Percentiles rank a stretch among this genome's conserved stretches.
Conservation (phyloP, 2,113 vertebrate genomes). For the Octodon degus region DNA sequence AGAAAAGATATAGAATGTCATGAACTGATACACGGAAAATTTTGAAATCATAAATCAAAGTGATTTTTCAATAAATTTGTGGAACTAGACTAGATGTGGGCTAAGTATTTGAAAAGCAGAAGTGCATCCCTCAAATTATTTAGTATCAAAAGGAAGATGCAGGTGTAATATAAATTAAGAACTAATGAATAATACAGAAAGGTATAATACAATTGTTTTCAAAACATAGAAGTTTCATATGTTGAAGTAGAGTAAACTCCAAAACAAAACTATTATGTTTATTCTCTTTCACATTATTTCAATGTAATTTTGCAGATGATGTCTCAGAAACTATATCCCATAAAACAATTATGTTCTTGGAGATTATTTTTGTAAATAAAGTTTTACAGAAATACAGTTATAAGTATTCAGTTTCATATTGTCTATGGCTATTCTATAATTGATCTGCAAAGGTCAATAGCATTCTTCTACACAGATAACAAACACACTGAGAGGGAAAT, state of each 20-base stretch:
- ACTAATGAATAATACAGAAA: not conserved
- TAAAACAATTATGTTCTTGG: not conserved
- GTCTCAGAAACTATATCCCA: not conserved
- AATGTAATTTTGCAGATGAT: not conserved
- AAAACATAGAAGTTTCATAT: not conserved
- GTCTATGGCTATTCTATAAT: not conserved
- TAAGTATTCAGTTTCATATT: not conserved
- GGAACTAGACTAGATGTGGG: conserved; percentile 2
- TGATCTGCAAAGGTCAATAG: not conserved
- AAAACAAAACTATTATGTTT: not conserved
- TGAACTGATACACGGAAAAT: not conserved
- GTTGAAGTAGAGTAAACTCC: not conserved
- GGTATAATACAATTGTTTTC: not conserved
- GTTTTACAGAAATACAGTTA: not conserved
- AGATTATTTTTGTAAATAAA: not conserved
- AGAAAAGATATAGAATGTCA: not conserved
- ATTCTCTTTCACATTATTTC: not conserved
- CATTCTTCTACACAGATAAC: too few species aligned
- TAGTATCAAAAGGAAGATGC: not conserved
- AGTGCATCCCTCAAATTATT: not conserved
- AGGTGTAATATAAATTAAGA: not conserved
- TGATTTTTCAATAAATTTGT: conserved; percentile 4
- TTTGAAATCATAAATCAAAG: not conserved
- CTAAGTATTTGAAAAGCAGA: conserved; percentile 35
- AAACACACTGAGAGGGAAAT: too few species aligned